Conservation (phyloP, 2,797 vertebrate genomes). For the Fratercula arctica region DNA sequence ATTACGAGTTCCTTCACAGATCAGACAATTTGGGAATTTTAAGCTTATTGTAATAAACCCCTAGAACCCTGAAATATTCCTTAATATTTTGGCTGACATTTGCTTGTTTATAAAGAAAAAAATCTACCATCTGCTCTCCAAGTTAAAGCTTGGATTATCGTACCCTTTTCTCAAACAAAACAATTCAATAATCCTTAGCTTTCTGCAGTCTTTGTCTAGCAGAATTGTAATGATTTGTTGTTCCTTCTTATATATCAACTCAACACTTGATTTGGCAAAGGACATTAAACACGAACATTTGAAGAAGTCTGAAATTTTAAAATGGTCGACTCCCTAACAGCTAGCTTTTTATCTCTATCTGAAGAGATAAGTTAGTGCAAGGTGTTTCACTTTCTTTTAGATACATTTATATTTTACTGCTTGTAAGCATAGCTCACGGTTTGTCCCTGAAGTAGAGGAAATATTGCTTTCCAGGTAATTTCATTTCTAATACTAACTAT, state of each 20-base stretch:
- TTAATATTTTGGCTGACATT: not conserved
- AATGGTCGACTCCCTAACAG: not conserved
- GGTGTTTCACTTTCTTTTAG: not conserved
- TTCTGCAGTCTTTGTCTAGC: not conserved
- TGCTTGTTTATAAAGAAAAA: not conserved
- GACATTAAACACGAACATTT: not conserved
- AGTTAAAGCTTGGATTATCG: not conserved
- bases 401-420: not conserved
- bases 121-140: not conserved
- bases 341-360: not conserved
- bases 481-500: not conserved
- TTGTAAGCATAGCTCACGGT: not conserved
- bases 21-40: not conserved
- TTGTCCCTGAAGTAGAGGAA: not conserved
- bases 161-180: not conserved
- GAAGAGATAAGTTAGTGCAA: not conserved
- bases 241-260: not conserved
- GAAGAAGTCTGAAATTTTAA: not conserved
- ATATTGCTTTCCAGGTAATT: conserved; percentile 8
- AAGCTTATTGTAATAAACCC: not conserved
- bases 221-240: not conserved
- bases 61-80: not conserved
- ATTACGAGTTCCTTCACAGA: not conserved
- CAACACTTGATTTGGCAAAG: not conserved
- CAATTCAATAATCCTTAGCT: not conserved